Evolutionary conservation across 2,888 invertebrate species (phyloP).

Genomic region (Ophion slaviceki): DNA sequence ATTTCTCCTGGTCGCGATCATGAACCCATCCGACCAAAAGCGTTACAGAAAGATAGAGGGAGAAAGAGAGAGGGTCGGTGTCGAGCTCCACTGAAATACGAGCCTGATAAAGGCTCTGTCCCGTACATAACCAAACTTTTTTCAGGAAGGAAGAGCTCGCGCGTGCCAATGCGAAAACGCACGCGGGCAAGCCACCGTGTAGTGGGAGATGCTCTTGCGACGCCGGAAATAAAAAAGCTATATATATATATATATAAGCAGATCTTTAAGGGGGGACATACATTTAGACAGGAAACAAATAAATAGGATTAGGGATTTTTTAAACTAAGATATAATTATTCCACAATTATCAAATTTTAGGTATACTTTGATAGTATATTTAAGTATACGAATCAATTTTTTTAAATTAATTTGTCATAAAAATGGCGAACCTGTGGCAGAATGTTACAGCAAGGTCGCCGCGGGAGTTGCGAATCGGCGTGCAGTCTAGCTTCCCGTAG

Average conservation of each 20-base stretch:
- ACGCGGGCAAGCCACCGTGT: conserved; percentile 9
- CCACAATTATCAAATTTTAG: no score
- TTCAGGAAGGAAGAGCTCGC: conserved; percentile 64
- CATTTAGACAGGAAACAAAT: no score
- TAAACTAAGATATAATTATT: no score
- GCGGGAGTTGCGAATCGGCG: no score
- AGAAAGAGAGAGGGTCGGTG: conserved; percentile 17
- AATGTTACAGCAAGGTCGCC: no score
- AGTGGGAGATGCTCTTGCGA: conserved; percentile 29
- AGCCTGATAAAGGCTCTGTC: conserved; percentile 80
- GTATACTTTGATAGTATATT: no score
- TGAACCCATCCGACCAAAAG: conserved; percentile 75
- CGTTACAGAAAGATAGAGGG: conserved; percentile 3
- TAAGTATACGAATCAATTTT: no score
- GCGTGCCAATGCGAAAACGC: conserved; percentile 57
- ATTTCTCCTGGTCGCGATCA: conserved; percentile 79
- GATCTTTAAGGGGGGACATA: no score
- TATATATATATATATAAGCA: not conserved
- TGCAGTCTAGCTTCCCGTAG: no score
- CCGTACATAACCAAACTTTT: conserved; percentile 78
- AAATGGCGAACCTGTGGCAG: no score
- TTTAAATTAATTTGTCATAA: no score
- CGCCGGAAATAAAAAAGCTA: conserved; percentile 74
- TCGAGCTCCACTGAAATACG: conserved; percentile 80
- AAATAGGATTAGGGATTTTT: no score